Base-by-base conservation (phyloP, 2,113 vertebrate species). In the Petromus typicus region DNA sequence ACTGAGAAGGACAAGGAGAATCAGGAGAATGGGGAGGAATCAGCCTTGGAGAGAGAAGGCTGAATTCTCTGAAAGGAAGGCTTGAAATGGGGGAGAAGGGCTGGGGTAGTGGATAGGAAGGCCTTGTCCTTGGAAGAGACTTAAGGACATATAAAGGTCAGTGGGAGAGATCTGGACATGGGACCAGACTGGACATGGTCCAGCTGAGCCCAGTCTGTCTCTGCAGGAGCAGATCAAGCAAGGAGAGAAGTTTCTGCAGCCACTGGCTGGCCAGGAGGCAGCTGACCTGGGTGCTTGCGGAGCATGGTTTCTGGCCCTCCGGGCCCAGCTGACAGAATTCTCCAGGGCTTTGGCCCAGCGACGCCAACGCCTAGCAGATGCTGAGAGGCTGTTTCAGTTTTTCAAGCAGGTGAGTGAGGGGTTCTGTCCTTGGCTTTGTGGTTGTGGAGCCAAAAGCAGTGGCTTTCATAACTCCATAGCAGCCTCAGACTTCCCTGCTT, bases 211-310 rank as follows among this genome's bases (percentile, higher is more conserved):
- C 4, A 56, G 16, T 66, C 34, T 96, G 11, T 93, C 78, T 96
- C 83, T 95, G 91, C 63, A 98, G 97, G 97, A 97, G 83, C 96
- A 97, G 43, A 13, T 97, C 91, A 93, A 51, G n/a, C 87, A 9
- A 82, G 96, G 93, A 13, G 96, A 97, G 87, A 96, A 93, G 86
- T 61, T 96, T 71, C 90, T 98, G 17, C 96, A 96, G 93, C 94
- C 93, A 8, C 73, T 97, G 78, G 40, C 67, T 90, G 90, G 76
- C 89, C 94, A 76, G 84, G 91, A 97, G 56, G 78, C 61, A 3
- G 91, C 84, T 25, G 96, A 97, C 3, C 87, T 98, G 78, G 97
- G 96, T 1, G 37, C 87, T 25, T 11, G 6, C 40, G 97, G 97
- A 57, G 85, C 93, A 59, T 78, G 51, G 66, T 97, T 97, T 91